Base-by-base conservation (phyloP, 2,888 invertebrate genomes). In the Idaea biselata region DNA sequence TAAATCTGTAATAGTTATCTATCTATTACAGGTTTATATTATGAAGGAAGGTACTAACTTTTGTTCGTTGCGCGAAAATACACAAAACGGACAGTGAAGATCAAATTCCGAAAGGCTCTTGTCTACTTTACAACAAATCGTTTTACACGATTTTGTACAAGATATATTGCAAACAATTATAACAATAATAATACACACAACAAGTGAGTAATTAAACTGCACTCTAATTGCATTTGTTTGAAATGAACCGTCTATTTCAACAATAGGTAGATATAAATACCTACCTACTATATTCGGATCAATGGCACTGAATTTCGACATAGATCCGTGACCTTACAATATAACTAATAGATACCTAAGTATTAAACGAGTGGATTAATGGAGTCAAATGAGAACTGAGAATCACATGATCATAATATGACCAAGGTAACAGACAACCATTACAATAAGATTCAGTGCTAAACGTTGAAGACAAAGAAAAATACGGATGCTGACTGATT, bases 271-370 rank as follows among this genome's bases (percentile, higher is more conserved):
- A 3, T 25, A 25, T 25, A 25, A 25, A 25, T 25, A 25, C 25
- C 5, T 25, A 25, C 3, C 25, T 3, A 33, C 6, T 32, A 32
- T 6, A 32, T 6, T 6, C 32, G 33, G 2, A 33, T 44, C 44
- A 44, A 5, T 44, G 11, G 44, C 44, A 44, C 14, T 44, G 59
- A 53, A 61, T 70, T 70, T 65, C 68, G 65, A 72, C 68, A 70
- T 65, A 33, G 63, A 66, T 62, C 82, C 83, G 65, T 88, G 88
- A 88, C 88, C 88, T 88, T 87, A 80, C 72, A 70, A 76, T 75
- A 75, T 84, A 83, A 86, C 79, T 83, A 87, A 88, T 85, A 80
- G 81, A 76, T 75, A 75, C 81, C 73, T 77, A 33, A 33, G 17
- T 57, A 67, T 69, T 63, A 83, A 81, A 84, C 76, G 81, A 84